phyloP scores from a whole-genome alignment of 2,797 vertebrate genomes.

The Iguana delicatissima region DNA sequence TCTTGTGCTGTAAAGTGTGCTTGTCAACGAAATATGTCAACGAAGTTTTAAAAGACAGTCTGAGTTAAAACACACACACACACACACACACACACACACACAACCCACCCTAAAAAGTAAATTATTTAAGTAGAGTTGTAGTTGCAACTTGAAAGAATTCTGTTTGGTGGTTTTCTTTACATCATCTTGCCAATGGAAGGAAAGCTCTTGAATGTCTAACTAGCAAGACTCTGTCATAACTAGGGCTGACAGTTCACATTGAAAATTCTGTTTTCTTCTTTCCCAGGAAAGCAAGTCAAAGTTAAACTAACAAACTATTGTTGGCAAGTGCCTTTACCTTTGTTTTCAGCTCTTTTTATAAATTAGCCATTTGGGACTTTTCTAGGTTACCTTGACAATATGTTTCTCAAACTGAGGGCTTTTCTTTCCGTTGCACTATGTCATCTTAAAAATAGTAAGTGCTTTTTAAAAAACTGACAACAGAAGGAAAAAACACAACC shows the following conservation, averaged over 20 bases:
- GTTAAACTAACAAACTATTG: conserved; percentile 86
- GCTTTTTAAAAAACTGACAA: conserved; percentile 26
- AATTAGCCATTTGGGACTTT: conserved; percentile 78
- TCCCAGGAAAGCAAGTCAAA: conserved; percentile 85
- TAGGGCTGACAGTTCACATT: conserved; percentile 85
- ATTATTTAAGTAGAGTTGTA: conserved; percentile 88
- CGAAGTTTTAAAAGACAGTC: conserved; percentile 83
- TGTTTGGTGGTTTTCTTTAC: conserved; percentile 83
- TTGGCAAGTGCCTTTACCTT: conserved; percentile 81
- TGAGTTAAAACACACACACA: conserved; percentile 73
- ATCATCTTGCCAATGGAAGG: conserved; percentile 80
- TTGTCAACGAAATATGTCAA: conserved; percentile 84
- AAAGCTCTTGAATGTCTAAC: conserved; percentile 79
- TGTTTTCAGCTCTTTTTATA: conserved; percentile 77
- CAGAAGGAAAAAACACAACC: neutral
- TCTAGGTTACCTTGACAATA: conserved; percentile 61
- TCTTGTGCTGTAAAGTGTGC: conserved; percentile 80
- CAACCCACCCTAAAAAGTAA: conserved; percentile 78
- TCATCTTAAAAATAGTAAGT: conserved; percentile 39
- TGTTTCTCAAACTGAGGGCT: conserved; percentile 60
- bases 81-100: conserved; percentile 16
- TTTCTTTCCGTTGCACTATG: conserved; percentile 45
- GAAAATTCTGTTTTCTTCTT: conserved; percentile 89
- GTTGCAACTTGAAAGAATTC: conserved; percentile 86
- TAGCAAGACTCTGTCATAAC: conserved; percentile 84